Conservation (phyloP, 2,888 invertebrate genomes). For the Tetropium fuscum region DNA sequence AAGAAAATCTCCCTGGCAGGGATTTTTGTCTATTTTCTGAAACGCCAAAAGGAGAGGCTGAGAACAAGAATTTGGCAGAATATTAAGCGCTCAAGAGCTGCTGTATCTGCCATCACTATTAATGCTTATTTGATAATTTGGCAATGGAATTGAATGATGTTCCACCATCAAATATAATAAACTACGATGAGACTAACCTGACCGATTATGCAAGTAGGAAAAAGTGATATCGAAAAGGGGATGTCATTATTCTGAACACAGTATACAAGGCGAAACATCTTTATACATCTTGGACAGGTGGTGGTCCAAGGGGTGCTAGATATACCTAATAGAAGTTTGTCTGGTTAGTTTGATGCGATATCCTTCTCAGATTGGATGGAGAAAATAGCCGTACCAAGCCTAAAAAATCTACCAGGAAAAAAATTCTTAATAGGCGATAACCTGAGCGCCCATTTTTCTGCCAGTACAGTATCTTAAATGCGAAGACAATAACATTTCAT, state of each 20-base stretch:
- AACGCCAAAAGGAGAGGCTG: not conserved
- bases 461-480: too few relatives aligned
- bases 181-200: too few relatives aligned
- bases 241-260: too few relatives aligned
- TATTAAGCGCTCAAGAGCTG: slow-evolving; percentile 12
- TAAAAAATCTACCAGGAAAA: too few relatives aligned
- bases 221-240: too few relatives aligned
- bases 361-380: too few relatives aligned
- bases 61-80: slow-evolving; percentile 14
- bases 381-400: too few relatives aligned
- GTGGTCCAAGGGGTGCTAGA: slow-evolving; percentile 2
- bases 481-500: too few relatives aligned
- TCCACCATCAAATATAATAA: too few relatives aligned
- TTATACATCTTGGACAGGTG: slow-evolving; percentile 16
- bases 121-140: slow-evolving; percentile 10
- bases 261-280: slow-evolving; percentile 1
- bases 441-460: too few relatives aligned
- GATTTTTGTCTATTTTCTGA: not conserved
- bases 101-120: slow-evolving; percentile 1
- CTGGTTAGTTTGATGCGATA: slow-evolving; percentile 13
- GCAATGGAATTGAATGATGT: not conserved
- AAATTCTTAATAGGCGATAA: too few relatives aligned
- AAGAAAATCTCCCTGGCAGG: not conserved
- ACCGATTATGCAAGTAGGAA: too few relatives aligned
- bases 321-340: slow-evolving; percentile 17